Base-by-base conservation (phyloP, 2,797 vertebrate genomes). In the Microhierax caerulescens region DNA sequence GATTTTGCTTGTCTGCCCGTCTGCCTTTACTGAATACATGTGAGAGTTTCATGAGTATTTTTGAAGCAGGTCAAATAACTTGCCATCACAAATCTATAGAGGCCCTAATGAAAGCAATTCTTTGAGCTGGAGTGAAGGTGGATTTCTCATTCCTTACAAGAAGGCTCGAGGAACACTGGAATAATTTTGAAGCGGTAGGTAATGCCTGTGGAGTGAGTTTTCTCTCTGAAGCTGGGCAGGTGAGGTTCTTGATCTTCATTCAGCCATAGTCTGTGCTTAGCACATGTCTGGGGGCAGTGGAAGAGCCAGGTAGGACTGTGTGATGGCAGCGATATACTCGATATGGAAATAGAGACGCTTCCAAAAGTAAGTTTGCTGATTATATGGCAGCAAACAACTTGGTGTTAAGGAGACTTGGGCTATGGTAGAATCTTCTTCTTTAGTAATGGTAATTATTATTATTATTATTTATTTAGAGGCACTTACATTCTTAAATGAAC, bases 1-100 rank as follows among this genome's bases (percentile, higher is more conserved):
- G 75, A 80, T 94, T 97, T 95, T 96, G 45, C 57, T 91, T 83
- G 50, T 92, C 78, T 94, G 50, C 78, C 68, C 61, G 54, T 92
- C 78, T 94, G 53, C 78, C 68, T 59, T 89, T 68, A 69, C 64
- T 78, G 72, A 87, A 59, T 69, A 54, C 24, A 19, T 75, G 69
- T 48, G 78, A 96, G 39, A 88, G 73, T 59, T 72, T 93, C 92
- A 65, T 89, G 78, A 92, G 89, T 95, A 73, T 97, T 96, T 97
- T 86, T 94, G 86, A 96, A 89, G 88, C 81, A 53, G 88, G 92
- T 96, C 94, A 91, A 93, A 95, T 91, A 92, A 92, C 68, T 88
- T 96, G 86, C 85, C 76, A 45, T 59, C 1, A 9, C 88, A 87
- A 96, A 92, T 85, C 86, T 93, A 13, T 47, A 54, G 75, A 80